These are phyloP conservation scores for Zosterops borbonicus DNA, from an alignment of 2,113 vertebrate genomes.

Conservation along the genomic window DNA sequence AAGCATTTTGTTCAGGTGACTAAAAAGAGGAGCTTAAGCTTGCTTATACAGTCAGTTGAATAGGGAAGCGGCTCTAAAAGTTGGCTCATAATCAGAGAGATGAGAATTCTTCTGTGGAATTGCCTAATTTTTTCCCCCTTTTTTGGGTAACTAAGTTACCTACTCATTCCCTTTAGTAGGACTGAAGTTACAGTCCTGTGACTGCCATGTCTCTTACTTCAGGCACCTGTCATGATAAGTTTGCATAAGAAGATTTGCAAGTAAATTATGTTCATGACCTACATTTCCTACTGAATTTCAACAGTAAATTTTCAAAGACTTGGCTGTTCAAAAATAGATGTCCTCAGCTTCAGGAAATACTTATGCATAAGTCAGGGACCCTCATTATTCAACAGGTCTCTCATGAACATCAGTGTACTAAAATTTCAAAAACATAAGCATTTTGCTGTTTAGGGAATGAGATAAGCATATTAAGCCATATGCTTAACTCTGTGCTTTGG, in stretches of 20 bases:
- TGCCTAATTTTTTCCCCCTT: background rate
- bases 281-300: background rate
- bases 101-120: background rate
- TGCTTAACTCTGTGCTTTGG: background rate
- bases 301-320: background rate
- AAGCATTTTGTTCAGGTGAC: background rate
- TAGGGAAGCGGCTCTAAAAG: background rate
- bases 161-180: background rate
- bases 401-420: background rate
- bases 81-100: background rate
- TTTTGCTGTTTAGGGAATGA: background rate
- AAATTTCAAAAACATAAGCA: background rate
- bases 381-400: background rate
- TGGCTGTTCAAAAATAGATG: background rate
- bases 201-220: background rate
- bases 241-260: background rate
- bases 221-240: background rate
- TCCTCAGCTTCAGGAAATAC: background rate
- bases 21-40: background rate
- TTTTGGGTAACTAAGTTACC: background rate
- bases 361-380: background rate
- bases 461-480: background rate
- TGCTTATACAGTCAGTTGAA: background rate
- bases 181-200: background rate
- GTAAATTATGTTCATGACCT: background rate